Conservation (phyloP, 2,797 vertebrate genomes). For the Aphelocoma californica region DNA sequence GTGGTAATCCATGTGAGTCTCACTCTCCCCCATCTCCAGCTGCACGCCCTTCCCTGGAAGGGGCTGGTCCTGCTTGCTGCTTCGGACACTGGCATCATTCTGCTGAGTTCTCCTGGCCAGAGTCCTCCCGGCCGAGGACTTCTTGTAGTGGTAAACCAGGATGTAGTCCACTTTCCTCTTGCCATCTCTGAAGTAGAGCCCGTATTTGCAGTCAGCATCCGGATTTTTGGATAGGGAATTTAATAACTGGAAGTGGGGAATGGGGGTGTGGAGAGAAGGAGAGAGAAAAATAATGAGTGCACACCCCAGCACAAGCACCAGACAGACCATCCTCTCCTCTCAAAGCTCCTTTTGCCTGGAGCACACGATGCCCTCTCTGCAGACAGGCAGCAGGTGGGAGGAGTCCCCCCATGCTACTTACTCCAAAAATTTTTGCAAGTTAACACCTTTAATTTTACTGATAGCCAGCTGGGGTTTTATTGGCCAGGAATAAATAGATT, state of each 20-base stretch:
- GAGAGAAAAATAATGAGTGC: neutral
- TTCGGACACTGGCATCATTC: constrained; percentile 57
- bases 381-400: neutral
- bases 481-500: constrained; percentile 22
- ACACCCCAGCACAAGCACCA: fast-evolving
- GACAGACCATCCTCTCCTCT: neutral
- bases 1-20: constrained; percentile 79
- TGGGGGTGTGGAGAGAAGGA: neutral
- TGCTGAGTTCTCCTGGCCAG: constrained; percentile 69
- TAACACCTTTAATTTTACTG: constrained; percentile 22
- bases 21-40: constrained; percentile 74
- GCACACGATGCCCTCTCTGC: neutral
- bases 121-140: constrained; percentile 66
- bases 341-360: neutral
- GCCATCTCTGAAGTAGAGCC: constrained; percentile 89
- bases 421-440: constrained; percentile 2
- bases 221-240: constrained; percentile 80
- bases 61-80: constrained; percentile 73
- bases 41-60: constrained; percentile 75
- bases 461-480: neutral
- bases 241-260: constrained; percentile 73
- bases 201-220: constrained; percentile 75
- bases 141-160: constrained; percentile 88
- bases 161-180: constrained; percentile 90
- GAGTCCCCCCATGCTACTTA: neutral